Base-by-base conservation (phyloP, 2,888 invertebrate species). In the Nasonovia ribisnigri region DNA sequence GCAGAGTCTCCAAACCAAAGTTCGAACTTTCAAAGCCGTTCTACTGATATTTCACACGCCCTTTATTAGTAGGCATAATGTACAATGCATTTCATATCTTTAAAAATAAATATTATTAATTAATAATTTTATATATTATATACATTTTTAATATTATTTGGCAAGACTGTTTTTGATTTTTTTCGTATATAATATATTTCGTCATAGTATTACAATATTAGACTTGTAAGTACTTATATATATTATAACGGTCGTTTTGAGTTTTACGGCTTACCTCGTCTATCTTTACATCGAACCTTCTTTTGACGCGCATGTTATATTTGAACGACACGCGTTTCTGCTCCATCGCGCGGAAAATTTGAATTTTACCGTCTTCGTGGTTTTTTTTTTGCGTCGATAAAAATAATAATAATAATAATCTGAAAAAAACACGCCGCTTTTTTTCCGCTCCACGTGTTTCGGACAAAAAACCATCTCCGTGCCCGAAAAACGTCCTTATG, bases 341-440 rank as follows among this genome's bases (percentile, higher is more conserved):
- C 57, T 92, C 13, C n/a, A 10, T 36, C 46, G 46, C 43, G 86
- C 5, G 60, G 92, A 92, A 86, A 57, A 91, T 91, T 86, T n/a
- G 67, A 86, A 91, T 42, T 43, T 54, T 51, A 51, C 84, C 54
- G 77, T 42, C 24, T 77, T 77, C 77, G 36, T 43, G 54, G 54
- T 84, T 90, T 84, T 54, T 84, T 54, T 90, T 84, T 42, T n/a
- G 11, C 24, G 13, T 60, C 86, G 92, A 60, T 46, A 57, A 46
- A 46, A 57, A 84, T 91, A 26, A 51, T 84, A 91, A 90, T n/a
- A n/a, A 84, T 54, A 54, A 91, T 43, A 48, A 67, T 42, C 36
- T 6, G 29, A 67, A 91, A 67, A n/a, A 46, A 46, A 67, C 20
- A 77, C 36, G 20, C 20, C 2, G 77, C 6, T 36, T 67, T 36